These are phyloP conservation scores for Lydus trimaculatus DNA, from an alignment of 2,888 invertebrate species.

Conservation along the genomic window DNA sequence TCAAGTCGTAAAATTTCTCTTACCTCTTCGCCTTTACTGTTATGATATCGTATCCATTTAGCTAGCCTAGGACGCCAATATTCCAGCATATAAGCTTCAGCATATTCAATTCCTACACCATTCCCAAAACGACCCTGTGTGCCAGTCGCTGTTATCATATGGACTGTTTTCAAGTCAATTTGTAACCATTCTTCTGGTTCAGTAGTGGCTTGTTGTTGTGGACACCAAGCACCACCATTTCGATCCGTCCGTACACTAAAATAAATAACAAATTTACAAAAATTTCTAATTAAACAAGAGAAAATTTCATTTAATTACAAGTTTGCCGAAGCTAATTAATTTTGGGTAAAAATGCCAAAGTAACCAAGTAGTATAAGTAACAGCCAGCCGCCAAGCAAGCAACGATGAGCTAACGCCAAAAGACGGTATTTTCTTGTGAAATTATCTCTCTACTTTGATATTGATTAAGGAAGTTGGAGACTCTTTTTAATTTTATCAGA, in stretches of 20 bases:
- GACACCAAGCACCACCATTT: conserved; percentile 94
- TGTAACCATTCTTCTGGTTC: conserved; percentile 82
- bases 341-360: conserved; percentile 5
- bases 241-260: conserved; percentile 83
- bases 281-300: background rate
- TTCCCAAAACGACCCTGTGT: conserved; percentile 93
- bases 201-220: conserved; percentile 79
- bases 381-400: no score
- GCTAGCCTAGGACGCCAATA: conserved; percentile 82
- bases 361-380: background rate
- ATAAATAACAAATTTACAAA: conserved; percentile 11
- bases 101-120: conserved; percentile 88
- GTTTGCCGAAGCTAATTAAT: conserved; percentile 12
- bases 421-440: background rate
- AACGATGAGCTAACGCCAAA: background rate
- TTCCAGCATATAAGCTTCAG: conserved; percentile 83
- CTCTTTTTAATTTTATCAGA: conserved; percentile 22
- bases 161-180: conserved; percentile 78
- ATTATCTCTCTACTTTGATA: conserved; percentile 17
- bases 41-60: conserved; percentile 84
- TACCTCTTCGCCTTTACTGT: conserved; percentile 81
- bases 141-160: conserved; percentile 83
- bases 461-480: conserved; percentile 28
- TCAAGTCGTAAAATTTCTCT: conserved; percentile 39
- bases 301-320: conserved; percentile 10